Percentiles rank a stretch among this genome's conserved stretches.
phyloP scores from a whole-genome alignment of 2,888 invertebrate species.

The Drosophila incognita region DNA sequence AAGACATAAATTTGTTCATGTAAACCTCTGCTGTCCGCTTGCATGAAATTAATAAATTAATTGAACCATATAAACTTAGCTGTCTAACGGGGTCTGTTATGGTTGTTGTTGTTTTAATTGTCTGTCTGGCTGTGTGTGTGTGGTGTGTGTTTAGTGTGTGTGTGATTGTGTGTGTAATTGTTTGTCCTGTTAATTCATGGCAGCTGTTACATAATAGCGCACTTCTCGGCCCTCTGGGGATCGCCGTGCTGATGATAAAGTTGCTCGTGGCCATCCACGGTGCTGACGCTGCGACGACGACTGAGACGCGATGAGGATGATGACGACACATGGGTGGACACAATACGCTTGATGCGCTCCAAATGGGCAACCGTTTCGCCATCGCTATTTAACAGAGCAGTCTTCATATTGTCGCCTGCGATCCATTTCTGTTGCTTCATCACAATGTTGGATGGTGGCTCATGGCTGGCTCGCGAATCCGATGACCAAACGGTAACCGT shows the following conservation, averaged over 20 bases:
- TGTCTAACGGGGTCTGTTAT: conserved; percentile 1
- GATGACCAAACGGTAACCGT: conserved; percentile 95
- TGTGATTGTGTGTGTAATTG: conserved; percentile 16
- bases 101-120: neutral
- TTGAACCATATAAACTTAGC: conserved; percentile 33
- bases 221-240: conserved; percentile 82
- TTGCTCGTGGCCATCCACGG: conserved; percentile 82
- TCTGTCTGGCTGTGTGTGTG: conserved; percentile 13
- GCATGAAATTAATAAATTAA: conserved; percentile 55
- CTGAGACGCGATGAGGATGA: conserved; percentile 50
- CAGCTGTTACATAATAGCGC: conserved; percentile 80
- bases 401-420: conserved; percentile 92
- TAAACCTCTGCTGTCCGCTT: conserved; percentile 8
- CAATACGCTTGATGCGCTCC: conserved; percentile 88
- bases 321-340: conserved; percentile 87
- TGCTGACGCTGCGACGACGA: conserved; percentile 75
- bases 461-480: conserved; percentile 92
- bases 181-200: conserved; percentile 22
- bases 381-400: conserved; percentile 91
- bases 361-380: conserved; percentile 91
- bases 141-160: neutral
- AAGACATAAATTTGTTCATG: conserved; percentile 37
- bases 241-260: conserved; percentile 84
- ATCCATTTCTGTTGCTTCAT: conserved; percentile 97
- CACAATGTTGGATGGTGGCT: conserved; percentile 94